Percentiles rank a stretch among this genome's conserved stretches.
Conservation (phyloP, 92 coral and sea anemone genomes). For the Isaurus tuberculatus region DNA sequence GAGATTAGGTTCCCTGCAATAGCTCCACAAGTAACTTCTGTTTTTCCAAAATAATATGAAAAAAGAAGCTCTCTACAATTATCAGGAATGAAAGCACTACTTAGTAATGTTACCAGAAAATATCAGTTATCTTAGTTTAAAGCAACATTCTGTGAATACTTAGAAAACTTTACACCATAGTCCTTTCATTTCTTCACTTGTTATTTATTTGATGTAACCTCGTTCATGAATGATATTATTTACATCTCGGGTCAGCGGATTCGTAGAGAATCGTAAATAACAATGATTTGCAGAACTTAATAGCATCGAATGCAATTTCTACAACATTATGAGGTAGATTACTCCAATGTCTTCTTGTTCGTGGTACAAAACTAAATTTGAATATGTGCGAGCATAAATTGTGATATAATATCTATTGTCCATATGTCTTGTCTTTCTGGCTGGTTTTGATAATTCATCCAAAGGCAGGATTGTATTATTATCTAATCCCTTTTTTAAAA, state of each 20-base stretch:
- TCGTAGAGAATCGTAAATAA: neutral
- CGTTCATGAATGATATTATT: neutral
- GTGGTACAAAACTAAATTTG: neutral
- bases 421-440: neutral
- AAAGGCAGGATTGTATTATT: neutral
- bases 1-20: too few species aligned
- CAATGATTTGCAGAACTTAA: too few species aligned
- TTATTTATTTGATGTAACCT: slow-evolving; percentile 9
- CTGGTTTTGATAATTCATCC: too few species aligned
- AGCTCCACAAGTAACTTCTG: too few species aligned
- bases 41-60: too few species aligned
- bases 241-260: slow-evolving; percentile 3
- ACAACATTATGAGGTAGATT: slow-evolving; percentile 6
- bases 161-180: too few species aligned
- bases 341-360: neutral
- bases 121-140: too few species aligned
- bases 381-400: neutral
- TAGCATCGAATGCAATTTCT: neutral
- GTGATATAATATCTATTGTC: neutral
- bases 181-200: too few species aligned
- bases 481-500: neutral
- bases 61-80: too few species aligned
- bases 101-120: too few species aligned
- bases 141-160: too few species aligned
- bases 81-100: too few species aligned